A percentile compares a stretch with the other conserved stretches of the same genome.
Conservation (phyloP, 2,797 vertebrate species). For the Syngnathus rostellatus region DNA sequence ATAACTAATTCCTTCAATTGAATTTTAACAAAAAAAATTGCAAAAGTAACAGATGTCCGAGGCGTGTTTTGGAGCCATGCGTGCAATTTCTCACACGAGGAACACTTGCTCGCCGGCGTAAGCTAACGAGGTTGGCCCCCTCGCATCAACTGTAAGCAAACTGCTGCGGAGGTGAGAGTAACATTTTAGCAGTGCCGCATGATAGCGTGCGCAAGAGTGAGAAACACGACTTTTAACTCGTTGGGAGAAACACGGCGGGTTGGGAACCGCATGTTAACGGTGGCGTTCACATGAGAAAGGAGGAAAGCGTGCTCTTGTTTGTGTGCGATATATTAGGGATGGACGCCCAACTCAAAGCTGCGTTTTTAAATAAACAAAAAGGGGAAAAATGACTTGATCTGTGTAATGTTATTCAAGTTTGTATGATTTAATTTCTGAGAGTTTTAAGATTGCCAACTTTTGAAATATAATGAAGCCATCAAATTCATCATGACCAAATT, state of each 20-base stretch:
- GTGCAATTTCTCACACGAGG: conserved; percentile 68
- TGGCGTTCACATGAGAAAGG: conserved; percentile 4
- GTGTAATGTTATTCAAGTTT: not conserved
- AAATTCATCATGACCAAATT: no score
- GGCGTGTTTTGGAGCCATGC: conserved; percentile 50
- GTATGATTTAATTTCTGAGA: not conserved
- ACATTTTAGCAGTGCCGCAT: conserved; percentile 56
- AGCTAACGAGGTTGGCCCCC: conserved; percentile 64
- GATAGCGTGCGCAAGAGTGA: conserved; percentile 46
- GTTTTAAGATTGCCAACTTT: no score
- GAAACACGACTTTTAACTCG: conserved; percentile 37
- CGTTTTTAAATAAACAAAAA: not conserved
- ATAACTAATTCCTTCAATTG: no score
- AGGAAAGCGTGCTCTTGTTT: conserved; percentile 8
- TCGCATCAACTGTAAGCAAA: conserved; percentile 65
- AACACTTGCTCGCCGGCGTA: conserved; percentile 53
- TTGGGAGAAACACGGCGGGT: conserved; percentile 24
- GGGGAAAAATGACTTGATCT: not conserved
- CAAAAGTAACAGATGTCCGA: conserved; percentile 19
- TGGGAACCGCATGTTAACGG: conserved; percentile 2
- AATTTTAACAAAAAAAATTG: not conserved
- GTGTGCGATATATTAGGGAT: conserved; percentile 2
- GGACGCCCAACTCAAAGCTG: not conserved
- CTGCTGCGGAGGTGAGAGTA: conserved; percentile 39
- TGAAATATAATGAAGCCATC: no score